Evolutionary conservation across 2,113 vertebrate species (phyloP), one percentile per base, ranked within the genome.

Genomic region (Anarhynchus alexandrinus): DNA sequence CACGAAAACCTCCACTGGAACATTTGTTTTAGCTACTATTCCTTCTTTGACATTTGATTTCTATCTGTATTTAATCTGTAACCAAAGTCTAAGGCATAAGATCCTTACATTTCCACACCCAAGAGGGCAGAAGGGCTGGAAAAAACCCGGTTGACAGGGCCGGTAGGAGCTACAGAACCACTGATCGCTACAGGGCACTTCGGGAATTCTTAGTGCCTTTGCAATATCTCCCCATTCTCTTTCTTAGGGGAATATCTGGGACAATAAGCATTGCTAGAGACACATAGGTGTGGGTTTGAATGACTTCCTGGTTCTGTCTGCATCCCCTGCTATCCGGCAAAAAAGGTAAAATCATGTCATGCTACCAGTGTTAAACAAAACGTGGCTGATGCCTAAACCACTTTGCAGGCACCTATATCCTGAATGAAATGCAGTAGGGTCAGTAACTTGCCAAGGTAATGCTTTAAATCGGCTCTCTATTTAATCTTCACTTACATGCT

Each of bases 401-500:
- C 55, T 91, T 49, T 88, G 92, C 66, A 93, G 69, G 69, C 73
- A 79, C 52, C 69, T 71, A 32, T 61, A 78, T 82, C 65, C 90
- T 74, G 36, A 79, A 84, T 69, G 62, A 86, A 94, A 62, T 54
- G 40, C 16, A 74, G 64, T 12, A 69, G 72, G 40, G 36, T 34
- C 82, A 88, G 65, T 15, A 73, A 61, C 54, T 71, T 91, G 86
- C 70, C 80, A 84, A 70, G 47, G 38, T 27, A 14, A 45, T 87
- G 85, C 67, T 87, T 84, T 85, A 91, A 93, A 94, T 86, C 84
- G 96, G 55, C 42, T 78, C 42, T 51, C 82, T 65, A 55, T 74
- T 84, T 51, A 72, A 92, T 83, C 36, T 79, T 71, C 51, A 43
- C 42, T 78, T 82, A 52, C 30, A 36, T 18, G 86, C 82, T 58